Conservation (phyloP, 2,888 invertebrate genomes). For the Microctonus brassicae region DNA sequence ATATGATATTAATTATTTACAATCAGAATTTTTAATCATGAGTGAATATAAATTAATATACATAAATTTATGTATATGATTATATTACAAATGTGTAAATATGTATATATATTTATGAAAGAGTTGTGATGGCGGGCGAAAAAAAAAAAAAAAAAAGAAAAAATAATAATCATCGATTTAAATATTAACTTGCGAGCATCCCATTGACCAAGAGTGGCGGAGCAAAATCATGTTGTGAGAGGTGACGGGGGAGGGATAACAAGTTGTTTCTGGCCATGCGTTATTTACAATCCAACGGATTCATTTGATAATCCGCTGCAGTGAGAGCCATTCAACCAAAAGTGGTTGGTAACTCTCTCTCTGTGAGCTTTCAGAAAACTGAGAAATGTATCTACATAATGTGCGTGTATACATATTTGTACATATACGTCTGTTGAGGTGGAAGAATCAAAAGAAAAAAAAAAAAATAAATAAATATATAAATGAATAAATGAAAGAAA, state of each 20-base stretch:
- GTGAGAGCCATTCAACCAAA: constrained; percentile 13
- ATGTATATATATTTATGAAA: background rate
- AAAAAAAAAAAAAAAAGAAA: background rate
- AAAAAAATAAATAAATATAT: constrained; percentile 1
- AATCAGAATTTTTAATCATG: constrained; percentile 19
- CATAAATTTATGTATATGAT: background rate
- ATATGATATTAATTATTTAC: constrained; percentile 11
- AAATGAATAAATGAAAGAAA: constrained; percentile 8
- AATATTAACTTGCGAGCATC: constrained; percentile 5
- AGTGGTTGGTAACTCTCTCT: background rate
- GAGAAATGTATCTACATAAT: constrained; percentile 5
- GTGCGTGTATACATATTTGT: background rate
- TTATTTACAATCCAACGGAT: constrained; percentile 34
- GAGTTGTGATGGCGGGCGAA: background rate
- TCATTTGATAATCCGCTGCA: constrained; percentile 21
- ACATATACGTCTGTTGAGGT: background rate
- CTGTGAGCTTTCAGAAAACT: constrained; percentile 15
- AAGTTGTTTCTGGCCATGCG: constrained; percentile 6
- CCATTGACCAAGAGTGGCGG: background rate
- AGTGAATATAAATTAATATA: background rate
- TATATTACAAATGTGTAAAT: background rate
- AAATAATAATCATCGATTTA: constrained; percentile 15
- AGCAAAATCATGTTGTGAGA: background rate
- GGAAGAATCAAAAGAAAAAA: too few relatives aligned
- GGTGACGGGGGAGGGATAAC: background rate